phyloP scores from a whole-genome alignment of 1,140 invertebrate species.

The Neodiprion virginianus region DNA sequence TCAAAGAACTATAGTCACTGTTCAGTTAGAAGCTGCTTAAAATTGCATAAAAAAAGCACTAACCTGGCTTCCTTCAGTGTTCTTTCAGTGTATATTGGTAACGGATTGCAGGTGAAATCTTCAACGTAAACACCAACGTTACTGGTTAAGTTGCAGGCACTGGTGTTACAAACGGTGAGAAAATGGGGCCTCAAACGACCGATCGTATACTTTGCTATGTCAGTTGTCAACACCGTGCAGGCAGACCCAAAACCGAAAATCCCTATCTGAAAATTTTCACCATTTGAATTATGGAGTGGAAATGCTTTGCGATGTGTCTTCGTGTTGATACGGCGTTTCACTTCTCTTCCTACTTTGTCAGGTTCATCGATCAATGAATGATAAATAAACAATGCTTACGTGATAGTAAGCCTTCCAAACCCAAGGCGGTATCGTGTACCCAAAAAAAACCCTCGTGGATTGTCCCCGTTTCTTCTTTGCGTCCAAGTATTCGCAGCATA shows the following conservation, averaged over 20 bases:
- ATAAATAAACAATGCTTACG: constrained; percentile 27
- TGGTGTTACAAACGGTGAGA: constrained; percentile 74
- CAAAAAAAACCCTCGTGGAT: constrained; percentile 59
- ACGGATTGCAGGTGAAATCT: constrained; percentile 69
- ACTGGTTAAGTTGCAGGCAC: constrained; percentile 63
- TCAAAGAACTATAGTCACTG: too few species aligned
- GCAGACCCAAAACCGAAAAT: constrained; percentile 87
- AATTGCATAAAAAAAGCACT: constrained; percentile 4
- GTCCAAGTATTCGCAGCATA: constrained; percentile 67
- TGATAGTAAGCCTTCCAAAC: constrained; percentile 74
- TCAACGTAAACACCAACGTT: constrained; percentile 71
- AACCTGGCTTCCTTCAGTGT: constrained; percentile 75
- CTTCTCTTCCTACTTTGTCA: too few species aligned
- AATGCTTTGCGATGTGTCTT: not conserved
- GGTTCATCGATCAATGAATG: too few species aligned
- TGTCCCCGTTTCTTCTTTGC: constrained; percentile 57
- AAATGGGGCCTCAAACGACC: constrained; percentile 94
- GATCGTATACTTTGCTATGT: constrained; percentile 91
- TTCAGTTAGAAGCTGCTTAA: too few species aligned
- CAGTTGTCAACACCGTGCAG: constrained; percentile 82
- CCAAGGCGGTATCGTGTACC: constrained; percentile 72
- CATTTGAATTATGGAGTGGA: not conserved
- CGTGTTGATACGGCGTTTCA: too few species aligned
- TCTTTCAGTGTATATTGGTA: constrained; percentile 42
- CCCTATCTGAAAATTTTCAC: constrained; percentile 63